These are phyloP conservation scores for Hippocampus abdominalis DNA, from an alignment of 2,113 vertebrate genomes.

Conservation along the genomic window DNA sequence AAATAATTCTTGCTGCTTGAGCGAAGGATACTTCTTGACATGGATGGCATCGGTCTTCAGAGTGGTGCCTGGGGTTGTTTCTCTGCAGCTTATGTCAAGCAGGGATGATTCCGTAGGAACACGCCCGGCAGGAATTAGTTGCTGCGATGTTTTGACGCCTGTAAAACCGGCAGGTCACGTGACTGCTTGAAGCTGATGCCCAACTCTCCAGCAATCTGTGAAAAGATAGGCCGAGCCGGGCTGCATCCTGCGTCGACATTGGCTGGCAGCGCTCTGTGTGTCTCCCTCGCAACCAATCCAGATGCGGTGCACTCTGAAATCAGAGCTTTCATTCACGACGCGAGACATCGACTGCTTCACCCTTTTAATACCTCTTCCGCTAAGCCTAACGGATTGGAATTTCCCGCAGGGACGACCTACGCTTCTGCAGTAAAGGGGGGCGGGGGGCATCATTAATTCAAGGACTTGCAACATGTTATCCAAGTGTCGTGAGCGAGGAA, in stretches of 20 bases:
- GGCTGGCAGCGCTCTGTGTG: slow-evolving; percentile 43
- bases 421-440: slow-evolving; percentile 16
- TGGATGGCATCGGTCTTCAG: not conserved
- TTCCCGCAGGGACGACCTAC: slow-evolving; percentile 2
- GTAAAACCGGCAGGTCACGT: not conserved
- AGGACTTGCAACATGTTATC: slow-evolving; percentile 14
- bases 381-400: slow-evolving; percentile 14
- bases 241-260: slow-evolving; percentile 39
- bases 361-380: slow-evolving; percentile 18
- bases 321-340: slow-evolving; percentile 34
- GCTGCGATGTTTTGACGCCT: slow-evolving; percentile 15
- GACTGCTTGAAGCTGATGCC: not conserved
- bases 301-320: slow-evolving; percentile 26
- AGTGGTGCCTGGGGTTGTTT: slow-evolving; percentile 12
- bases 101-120: slow-evolving; percentile 18
- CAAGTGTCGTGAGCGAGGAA: not conserved
- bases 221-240: slow-evolving; percentile 37
- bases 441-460: slow-evolving; percentile 47
- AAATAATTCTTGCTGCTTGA: slow-evolving; percentile 1
- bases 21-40: not conserved
- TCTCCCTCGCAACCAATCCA: slow-evolving; percentile 40
- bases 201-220: slow-evolving; percentile 49
- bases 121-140: not conserved
- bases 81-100: not conserved
- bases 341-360: slow-evolving; percentile 15